phyloP scores from a whole-genome alignment of 2,888 invertebrate genomes.

The Erebia ligea region DNA sequence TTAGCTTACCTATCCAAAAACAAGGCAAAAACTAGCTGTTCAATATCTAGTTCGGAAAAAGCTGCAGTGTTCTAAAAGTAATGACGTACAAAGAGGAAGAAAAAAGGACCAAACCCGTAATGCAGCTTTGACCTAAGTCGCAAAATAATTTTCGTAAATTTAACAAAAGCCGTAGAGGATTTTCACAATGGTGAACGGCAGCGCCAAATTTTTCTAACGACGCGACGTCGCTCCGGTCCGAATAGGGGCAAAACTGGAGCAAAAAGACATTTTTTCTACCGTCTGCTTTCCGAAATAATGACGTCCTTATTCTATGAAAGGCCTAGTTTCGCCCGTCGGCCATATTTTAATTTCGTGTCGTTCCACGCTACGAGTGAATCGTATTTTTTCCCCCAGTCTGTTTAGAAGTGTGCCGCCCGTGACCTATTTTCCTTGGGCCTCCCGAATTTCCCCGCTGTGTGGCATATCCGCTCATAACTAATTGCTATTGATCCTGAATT shows the following conservation, averaged over 20 bases:
- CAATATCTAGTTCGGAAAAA: background rate
- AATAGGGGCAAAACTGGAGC: slow-evolving; percentile 29
- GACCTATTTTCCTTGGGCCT: slow-evolving; percentile 39
- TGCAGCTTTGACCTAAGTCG: slow-evolving; percentile 34
- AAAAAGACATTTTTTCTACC: slow-evolving; percentile 36
- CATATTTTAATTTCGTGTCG: slow-evolving; percentile 39
- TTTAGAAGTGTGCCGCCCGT: slow-evolving; percentile 32
- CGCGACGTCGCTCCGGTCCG: slow-evolving; percentile 33
- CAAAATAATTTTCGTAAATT: slow-evolving; percentile 37
- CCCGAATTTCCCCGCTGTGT: slow-evolving; percentile 26
- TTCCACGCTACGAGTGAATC: slow-evolving; percentile 35
- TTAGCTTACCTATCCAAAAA: background rate
- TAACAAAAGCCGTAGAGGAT: slow-evolving; percentile 33
- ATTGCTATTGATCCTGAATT: slow-evolving; percentile 27
- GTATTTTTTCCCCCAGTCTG: slow-evolving; percentile 34
- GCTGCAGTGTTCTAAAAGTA: slow-evolving; percentile 28
- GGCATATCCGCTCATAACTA: slow-evolving; percentile 31
- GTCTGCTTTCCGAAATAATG: slow-evolving; percentile 38
- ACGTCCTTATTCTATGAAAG: slow-evolving; percentile 40
- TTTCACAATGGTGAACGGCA: slow-evolving; percentile 31
- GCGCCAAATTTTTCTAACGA: slow-evolving; percentile 43
- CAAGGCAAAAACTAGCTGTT: background rate
- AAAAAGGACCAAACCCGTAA: slow-evolving; percentile 23
- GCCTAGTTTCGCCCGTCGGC: slow-evolving; percentile 37
- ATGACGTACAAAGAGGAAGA: slow-evolving; percentile 27